phyloP scores from a whole-genome alignment of 2,797 vertebrate genomes.

The Mus minutoides region DNA sequence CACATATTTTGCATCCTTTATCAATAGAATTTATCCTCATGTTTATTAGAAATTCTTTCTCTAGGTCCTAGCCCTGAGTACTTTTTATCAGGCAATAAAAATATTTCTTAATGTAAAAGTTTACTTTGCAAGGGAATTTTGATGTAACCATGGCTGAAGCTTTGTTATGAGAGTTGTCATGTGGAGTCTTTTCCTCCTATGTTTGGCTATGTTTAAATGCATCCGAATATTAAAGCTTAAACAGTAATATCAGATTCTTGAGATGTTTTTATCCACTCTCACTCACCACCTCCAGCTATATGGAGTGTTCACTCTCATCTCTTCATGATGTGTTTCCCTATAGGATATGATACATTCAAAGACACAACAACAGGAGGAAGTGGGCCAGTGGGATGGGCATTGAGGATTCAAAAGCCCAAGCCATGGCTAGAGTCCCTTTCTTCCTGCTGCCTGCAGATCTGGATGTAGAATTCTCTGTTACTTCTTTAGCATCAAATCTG shows the following conservation, averaged over 20 bases:
- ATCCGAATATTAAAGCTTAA: background rate
- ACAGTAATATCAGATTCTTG: background rate
- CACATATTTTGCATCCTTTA: background rate
- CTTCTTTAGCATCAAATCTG: background rate
- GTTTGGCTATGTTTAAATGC: background rate
- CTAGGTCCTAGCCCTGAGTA: background rate
- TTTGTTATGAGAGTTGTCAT: background rate
- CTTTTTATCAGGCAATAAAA: background rate
- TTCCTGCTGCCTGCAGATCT: background rate
- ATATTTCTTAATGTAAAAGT: background rate
- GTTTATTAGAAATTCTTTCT: background rate
- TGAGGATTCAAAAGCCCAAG: background rate
- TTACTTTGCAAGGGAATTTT: background rate
- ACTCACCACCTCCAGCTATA: background rate
- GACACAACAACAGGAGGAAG: background rate
- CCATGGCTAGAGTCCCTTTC: too few relatives aligned
- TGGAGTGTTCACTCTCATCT: background rate
- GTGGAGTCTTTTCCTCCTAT: background rate
- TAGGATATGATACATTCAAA: background rate
- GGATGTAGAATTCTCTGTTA: background rate
- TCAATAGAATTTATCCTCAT: background rate
- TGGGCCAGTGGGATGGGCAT: background rate
- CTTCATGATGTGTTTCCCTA: background rate
- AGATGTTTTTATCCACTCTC: background rate
- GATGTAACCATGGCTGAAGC: too few relatives aligned